Evolutionary conservation across 2,113 vertebrate genomes (phyloP).

Genomic region (Oncorhynchus keta): DNA sequence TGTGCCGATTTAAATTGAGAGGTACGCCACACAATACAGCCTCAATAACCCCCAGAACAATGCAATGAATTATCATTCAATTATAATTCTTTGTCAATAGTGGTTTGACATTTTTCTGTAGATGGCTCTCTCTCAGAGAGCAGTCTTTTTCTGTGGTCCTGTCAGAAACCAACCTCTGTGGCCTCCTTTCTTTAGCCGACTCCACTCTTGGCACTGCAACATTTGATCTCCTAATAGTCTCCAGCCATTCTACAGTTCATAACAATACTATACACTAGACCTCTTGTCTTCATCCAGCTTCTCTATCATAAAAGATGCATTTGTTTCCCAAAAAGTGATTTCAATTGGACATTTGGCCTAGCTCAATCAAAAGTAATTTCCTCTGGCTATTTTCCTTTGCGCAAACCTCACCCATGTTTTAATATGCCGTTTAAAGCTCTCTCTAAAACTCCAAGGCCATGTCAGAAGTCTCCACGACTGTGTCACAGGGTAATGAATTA

Average conservation of each 20-base stretch:
- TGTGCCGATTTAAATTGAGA: neutral
- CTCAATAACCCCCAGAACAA: neutral
- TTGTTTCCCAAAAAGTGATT: constrained; percentile 30
- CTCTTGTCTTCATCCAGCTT: constrained; percentile 29
- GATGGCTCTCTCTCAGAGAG: constrained; percentile 23
- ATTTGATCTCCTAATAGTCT: constrained; percentile 15
- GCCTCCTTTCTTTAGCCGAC: neutral
- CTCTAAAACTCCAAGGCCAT: neutral
- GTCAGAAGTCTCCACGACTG: neutral
- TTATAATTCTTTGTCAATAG: neutral
- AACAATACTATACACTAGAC: constrained; percentile 32
- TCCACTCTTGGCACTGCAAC: neutral
- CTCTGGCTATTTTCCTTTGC: no score
- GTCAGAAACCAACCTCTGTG: neutral
- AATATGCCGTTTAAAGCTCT: neutral
- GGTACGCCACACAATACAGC: neutral
- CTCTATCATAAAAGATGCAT: constrained; percentile 40
- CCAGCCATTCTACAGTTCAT: constrained; percentile 24
- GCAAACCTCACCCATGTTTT: neutral
- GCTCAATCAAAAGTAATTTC: no score
- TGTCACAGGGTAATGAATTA: neutral
- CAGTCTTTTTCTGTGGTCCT: constrained; percentile 6
- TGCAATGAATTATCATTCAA: neutral
- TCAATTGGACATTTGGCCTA: neutral
- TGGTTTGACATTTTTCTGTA: constrained; percentile 22